A percentile compares a stretch with the other conserved stretches of the same genome.
phyloP scores from a whole-genome alignment of 2,888 invertebrate genomes.

The Trissolcus japonicus region DNA sequence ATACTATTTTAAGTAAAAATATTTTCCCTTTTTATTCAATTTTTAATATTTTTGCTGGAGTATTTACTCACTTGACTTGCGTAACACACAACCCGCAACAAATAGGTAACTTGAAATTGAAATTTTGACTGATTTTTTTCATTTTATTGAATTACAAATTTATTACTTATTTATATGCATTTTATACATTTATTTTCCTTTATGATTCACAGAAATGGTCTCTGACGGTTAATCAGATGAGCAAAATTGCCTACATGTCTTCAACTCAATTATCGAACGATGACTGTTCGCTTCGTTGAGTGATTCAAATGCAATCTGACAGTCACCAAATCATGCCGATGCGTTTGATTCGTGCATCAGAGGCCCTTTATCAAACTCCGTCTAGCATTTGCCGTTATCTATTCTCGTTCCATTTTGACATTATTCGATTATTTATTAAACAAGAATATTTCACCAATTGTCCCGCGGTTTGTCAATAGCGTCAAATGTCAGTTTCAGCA shows the following conservation, averaged over 20 bases:
- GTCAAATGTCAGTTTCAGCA: constrained; percentile 42
- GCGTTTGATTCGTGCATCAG: constrained; percentile 28
- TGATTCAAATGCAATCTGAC: constrained; percentile 22
- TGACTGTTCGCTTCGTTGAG: constrained; percentile 15
- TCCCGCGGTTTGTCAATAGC: constrained; percentile 40
- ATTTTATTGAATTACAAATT: no score
- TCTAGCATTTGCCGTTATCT: constrained; percentile 33
- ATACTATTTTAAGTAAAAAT: no score
- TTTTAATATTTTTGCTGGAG: no score
- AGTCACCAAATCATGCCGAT: constrained; percentile 32
- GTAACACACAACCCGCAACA: no score
- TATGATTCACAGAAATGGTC: no score
- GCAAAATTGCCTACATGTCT: constrained; percentile 9
- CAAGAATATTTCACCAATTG: constrained; percentile 43
- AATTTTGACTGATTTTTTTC: no score
- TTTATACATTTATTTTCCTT: no score
- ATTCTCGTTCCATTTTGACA: constrained; percentile 30
- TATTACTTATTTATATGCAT: no score
- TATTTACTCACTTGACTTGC: no score
- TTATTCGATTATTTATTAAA: constrained; percentile 48
- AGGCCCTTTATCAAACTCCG: constrained; percentile 43
- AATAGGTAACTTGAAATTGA: no score
- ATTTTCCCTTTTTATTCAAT: no score
- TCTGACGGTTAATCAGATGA: neutral
- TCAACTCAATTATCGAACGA: constrained; percentile 16